Percentiles rank a stretch among this genome's conserved stretches.
phyloP scores from a whole-genome alignment of 2,797 vertebrate genomes.

The Bucorvus abyssinicus region DNA sequence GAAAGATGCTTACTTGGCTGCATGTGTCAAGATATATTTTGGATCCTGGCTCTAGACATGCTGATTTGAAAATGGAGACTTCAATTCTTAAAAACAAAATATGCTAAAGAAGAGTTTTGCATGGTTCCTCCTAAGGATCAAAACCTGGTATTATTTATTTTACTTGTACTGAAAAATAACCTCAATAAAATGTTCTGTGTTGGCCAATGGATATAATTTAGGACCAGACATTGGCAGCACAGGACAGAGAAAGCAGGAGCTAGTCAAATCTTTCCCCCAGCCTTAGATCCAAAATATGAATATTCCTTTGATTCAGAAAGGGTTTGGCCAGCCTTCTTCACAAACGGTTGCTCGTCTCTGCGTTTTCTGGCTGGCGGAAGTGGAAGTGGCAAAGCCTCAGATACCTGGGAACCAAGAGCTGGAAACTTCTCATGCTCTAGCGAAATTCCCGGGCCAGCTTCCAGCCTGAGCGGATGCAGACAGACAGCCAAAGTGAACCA shows the following conservation, averaged over 20 bases:
- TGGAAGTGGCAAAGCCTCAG: slow-evolving; percentile 65
- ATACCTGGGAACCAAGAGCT: slow-evolving; percentile 67
- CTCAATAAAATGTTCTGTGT: neutral
- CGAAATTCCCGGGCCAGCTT: slow-evolving; percentile 58
- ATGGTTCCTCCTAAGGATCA: neutral
- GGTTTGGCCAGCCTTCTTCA: slow-evolving; percentile 47
- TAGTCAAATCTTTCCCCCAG: slow-evolving; percentile 49
- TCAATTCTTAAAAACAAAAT: slow-evolving; percentile 45
- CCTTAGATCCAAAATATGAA: slow-evolving; percentile 52
- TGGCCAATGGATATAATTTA: slow-evolving; percentile 39
- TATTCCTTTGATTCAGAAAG: slow-evolving; percentile 58
- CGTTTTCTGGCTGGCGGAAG: slow-evolving; percentile 46
- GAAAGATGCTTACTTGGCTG: slow-evolving; percentile 32
- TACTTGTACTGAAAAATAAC: slow-evolving; percentile 30
- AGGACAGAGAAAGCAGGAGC: slow-evolving; percentile 47
- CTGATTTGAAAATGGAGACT: slow-evolving; percentile 32
- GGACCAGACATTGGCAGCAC: slow-evolving; percentile 47
- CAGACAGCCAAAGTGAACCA: slow-evolving; percentile 57
- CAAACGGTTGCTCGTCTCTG: slow-evolving; percentile 47
- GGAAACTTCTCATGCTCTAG: slow-evolving; percentile 65
- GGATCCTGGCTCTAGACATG: slow-evolving; percentile 27
- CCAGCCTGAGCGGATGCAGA: slow-evolving; percentile 52
- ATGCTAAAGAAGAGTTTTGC: neutral
- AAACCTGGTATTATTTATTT: slow-evolving; percentile 50
- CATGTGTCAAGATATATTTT: neutral